Conservation (phyloP, 1,140 invertebrate genomes). For the Diorhabda sublineata region DNA sequence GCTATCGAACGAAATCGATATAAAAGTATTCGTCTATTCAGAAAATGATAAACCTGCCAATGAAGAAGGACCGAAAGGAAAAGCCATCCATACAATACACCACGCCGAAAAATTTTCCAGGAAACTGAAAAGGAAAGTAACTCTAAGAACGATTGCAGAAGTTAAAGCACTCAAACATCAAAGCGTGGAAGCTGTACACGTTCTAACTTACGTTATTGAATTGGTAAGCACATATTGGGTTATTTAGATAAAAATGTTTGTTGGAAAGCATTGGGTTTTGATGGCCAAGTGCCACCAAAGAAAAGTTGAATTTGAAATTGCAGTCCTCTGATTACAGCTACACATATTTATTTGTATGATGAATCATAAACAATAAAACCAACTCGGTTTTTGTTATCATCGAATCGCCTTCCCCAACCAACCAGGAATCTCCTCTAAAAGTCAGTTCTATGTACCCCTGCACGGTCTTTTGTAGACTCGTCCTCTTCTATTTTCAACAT, state of each 20-base stretch:
- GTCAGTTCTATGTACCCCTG: too few species aligned
- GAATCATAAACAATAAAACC: too few species aligned
- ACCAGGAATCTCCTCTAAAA: too few species aligned
- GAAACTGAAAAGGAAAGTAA: slow-evolving; percentile 66
- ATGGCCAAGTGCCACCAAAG: neutral
- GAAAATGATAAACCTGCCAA: slow-evolving; percentile 12
- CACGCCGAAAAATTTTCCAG: slow-evolving; percentile 68
- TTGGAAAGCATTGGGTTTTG: too few species aligned
- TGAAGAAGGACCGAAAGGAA: slow-evolving; percentile 44
- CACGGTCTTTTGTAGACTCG: too few species aligned
- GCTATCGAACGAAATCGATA: neutral
- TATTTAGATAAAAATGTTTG: too few species aligned
- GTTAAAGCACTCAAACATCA: slow-evolving; percentile 72
- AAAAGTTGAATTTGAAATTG: neutral
- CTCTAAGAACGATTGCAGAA: slow-evolving; percentile 67
- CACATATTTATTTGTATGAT: too few species aligned
- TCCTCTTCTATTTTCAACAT: too few species aligned
- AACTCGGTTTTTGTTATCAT: too few species aligned
- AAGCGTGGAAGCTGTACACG: slow-evolving; percentile 71
- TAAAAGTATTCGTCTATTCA: slow-evolving; percentile 3
- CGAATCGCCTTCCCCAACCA: too few species aligned
- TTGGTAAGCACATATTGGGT: slow-evolving; percentile 54
- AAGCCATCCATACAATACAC: slow-evolving; percentile 66
- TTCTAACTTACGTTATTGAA: slow-evolving; percentile 69
- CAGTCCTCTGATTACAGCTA: too few species aligned